Evolutionary conservation across 1,140 invertebrate genomes (phyloP).

Genomic region (Muscidifurax raptorellus): DNA sequence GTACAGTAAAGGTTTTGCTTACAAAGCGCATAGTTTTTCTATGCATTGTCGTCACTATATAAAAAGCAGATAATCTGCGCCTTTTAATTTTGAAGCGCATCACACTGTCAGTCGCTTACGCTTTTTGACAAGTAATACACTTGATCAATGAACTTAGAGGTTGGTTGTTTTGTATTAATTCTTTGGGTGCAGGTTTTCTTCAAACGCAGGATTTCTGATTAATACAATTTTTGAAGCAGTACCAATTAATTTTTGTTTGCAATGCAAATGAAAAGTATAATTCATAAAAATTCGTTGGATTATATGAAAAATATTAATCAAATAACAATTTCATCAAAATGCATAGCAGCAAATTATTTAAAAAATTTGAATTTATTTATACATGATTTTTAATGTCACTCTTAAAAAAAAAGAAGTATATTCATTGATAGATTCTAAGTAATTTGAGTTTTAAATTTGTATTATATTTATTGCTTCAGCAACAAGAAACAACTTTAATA

Average conservation of each 20-base stretch:
- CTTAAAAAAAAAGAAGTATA: no score
- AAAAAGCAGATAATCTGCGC: not conserved
- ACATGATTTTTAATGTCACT: no score
- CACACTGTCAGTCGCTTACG: not conserved
- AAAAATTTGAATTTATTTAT: no score
- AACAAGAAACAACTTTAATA: not conserved
- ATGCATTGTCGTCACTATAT: constrained; percentile 1
- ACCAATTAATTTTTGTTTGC: no score
- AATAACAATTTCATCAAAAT: no score
- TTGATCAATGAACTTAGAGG: not conserved
- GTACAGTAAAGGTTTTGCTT: constrained; percentile 36
- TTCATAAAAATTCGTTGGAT: not conserved
- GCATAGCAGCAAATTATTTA: no score
- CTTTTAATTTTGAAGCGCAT: not conserved
- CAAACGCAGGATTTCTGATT: no score
- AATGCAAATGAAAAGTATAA: no score
- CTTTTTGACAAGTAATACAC: not conserved
- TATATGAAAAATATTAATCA: not conserved
- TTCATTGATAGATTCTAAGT: no score
- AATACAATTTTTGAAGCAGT: no score
- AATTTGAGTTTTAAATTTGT: no score
- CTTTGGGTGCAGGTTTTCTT: not conserved
- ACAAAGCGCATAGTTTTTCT: constrained; percentile 20
- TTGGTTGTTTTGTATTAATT: not conserved
- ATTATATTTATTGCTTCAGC: no score